A percentile compares a stretch with the other conserved stretches of the same genome.
These are phyloP conservation scores for Polyodon spathula DNA, from an alignment of 2,113 vertebrate genomes.

Conservation along the genomic window DNA sequence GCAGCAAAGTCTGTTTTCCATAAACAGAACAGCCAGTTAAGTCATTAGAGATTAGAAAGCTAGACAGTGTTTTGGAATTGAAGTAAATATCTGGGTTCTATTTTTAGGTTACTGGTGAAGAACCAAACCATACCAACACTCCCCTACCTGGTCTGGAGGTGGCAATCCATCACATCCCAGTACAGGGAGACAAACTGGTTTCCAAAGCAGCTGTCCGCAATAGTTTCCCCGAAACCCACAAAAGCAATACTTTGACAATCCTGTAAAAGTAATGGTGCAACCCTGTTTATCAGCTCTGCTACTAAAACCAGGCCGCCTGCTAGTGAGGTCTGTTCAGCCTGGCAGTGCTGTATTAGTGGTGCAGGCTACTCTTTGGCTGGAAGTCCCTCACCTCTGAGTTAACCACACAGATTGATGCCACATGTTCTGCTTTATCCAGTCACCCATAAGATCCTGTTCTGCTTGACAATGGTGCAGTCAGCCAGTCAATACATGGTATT, in stretches of 20 bases:
- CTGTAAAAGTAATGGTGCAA: too few species aligned
- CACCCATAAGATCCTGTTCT: constrained; percentile 70
- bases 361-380: not conserved
- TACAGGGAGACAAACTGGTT: constrained; percentile 95
- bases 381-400: constrained; percentile 51
- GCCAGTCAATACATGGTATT: constrained; percentile 43
- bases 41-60: too few species aligned
- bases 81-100: too few species aligned
- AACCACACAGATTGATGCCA: constrained; percentile 64
- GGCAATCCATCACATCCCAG: constrained; percentile 98
- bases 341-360: too few species aligned
- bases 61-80: too few species aligned
- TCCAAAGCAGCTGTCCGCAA: constrained; percentile 58
- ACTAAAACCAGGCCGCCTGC: too few species aligned
- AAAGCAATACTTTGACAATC: not conserved
- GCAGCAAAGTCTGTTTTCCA: too few species aligned
- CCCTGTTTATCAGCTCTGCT: too few species aligned
- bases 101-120: too few species aligned
- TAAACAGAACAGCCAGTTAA: too few species aligned
- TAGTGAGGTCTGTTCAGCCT: too few species aligned
- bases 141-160: constrained; percentile 80
- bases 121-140: not conserved
- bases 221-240: constrained; percentile 62
- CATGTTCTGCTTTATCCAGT: constrained; percentile 56
- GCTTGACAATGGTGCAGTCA: constrained; percentile 68